Evolutionary conservation across 2,888 invertebrate species (phyloP).

Genomic region (Trisateles emortualis): DNA sequence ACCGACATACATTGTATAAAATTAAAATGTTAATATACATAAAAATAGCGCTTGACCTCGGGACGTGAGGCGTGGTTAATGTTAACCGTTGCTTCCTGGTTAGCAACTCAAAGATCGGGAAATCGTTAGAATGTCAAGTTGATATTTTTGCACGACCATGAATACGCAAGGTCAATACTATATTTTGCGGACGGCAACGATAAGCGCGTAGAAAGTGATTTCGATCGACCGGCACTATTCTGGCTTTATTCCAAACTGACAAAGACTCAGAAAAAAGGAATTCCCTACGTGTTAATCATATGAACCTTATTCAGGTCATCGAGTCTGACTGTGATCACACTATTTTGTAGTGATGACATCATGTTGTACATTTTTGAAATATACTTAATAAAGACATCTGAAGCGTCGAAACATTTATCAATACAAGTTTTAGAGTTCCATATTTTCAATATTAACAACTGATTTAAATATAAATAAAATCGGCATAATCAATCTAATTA

Average conservation of each 20-base stretch:
- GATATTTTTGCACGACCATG: conserved; percentile 85
- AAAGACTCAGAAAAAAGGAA: conserved; percentile 44
- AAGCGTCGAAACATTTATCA: not conserved
- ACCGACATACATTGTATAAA: conserved; percentile 25
- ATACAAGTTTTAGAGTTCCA: not conserved
- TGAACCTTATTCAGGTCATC: not conserved
- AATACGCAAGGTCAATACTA: conserved; percentile 76
- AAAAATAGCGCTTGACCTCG: conserved; percentile 67
- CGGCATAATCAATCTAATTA: too few species aligned
- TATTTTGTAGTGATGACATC: not conserved
- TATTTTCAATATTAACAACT: too few species aligned
- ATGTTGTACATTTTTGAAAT: not conserved
- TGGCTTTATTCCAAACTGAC: conserved; percentile 71
- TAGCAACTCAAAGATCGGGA: conserved; percentile 81
- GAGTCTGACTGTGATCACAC: not conserved
- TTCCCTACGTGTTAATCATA: conserved; percentile 5
- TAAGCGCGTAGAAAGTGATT: conserved; percentile 82
- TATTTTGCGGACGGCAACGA: conserved; percentile 74
- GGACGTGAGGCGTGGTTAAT: conserved; percentile 73
- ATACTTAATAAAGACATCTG: not conserved
- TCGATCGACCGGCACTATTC: conserved; percentile 66
- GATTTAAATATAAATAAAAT: too few species aligned
- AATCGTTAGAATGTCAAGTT: conserved; percentile 84
- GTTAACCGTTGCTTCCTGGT: conserved; percentile 80
- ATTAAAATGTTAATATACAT: conserved; percentile 24